Evolutionary conservation across 2,113 vertebrate genomes (phyloP), one percentile per base, ranked within the genome.

Genomic region (Apodemus sylvaticus): DNA sequence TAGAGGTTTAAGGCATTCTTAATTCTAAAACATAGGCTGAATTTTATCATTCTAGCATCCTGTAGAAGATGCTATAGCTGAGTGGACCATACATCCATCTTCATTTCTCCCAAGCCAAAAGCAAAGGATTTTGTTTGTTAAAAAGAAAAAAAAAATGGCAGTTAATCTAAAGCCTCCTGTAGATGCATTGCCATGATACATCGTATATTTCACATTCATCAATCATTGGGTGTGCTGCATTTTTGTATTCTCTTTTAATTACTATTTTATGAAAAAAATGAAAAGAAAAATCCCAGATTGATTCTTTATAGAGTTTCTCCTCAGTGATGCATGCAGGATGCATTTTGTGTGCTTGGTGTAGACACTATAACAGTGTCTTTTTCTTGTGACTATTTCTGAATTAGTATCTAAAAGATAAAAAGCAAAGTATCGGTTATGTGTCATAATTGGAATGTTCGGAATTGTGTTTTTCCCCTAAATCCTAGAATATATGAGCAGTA

Each of bases 1-100:
- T 53, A 91, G 83, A 81, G 53, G 39, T 8, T 90, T 79, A 79
- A 73, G 45, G 92, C 90, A 76, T 83, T 96, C 36, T 94, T 94
- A 88, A 62, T 96, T 90, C 24, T 66, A 1, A 81, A 71, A 58
- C 55, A 53, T 58, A 90, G 86, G 55, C 62, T 78, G 64, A 81
- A 62, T 71, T 68, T 94, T 89, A 19, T 74, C 5, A 77, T 86
- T 58, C 82, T 55, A 79, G 3, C 55, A 31, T 70, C 70, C 36
- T 93, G 14, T 70, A 20, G 20, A 64, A 0, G 87, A 53, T 66
- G 20, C 77, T 94, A 88, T 91, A 60, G 16, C 45, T 53, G 73
- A 89, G 53, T 68, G 77, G 62, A 85, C 39, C n/a, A n/a, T n/a
- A 82, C 74, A 83, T 60, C 7, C 68, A 93, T 85, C 74, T 81